Base-by-base conservation (phyloP, 2,113 vertebrate genomes). In the Poeciliopsis occidentalis region DNA sequence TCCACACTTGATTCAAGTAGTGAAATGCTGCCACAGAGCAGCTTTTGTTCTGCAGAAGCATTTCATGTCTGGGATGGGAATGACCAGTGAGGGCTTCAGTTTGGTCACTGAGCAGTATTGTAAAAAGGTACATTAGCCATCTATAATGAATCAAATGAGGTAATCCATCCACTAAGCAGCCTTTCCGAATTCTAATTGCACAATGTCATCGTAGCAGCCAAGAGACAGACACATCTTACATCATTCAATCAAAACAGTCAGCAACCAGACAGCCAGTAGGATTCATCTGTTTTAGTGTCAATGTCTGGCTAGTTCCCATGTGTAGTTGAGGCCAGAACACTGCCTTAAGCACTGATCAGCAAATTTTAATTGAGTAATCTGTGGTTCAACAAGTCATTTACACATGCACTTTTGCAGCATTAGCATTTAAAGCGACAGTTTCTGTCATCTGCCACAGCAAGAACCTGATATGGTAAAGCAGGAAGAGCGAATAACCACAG, bases 1-100 rank as follows among this genome's bases (percentile, higher is more conserved):
- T 92, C 89, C 90, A 82, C 83, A 92, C 88, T 89, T 89, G 67
- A 86, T 76, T 85, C 74, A 78, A 17, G 78, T 77, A 88, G 89
- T 90, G 85, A 91, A 85, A 84, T 69, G 24, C 72, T 66, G 67
- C 83, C 67, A 73, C 32, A 85, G 74, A 78, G 81, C 79, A 34
- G 66, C 81, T 68, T 91, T 91, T 92, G 88, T 93, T 82, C 86
- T 81, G 77, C 69, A 37, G 44, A 67, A 70, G 82, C 65, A 89
- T 89, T 91, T 74, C 79, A 78, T 4, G 85, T 88, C 90, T 89
- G 78, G 63, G 64, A 63, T 68, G 69, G 64, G 68, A 78, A 83
- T 54, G 68, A 75, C 66, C 31, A 41, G 62, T 6, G 13, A 79
- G 73, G 67, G 27, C 81, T 85, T 87, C 75, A 76, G 79, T 19